Evolutionary conservation across 2,797 vertebrate species (phyloP).

Genomic region (Emydoidea blandingii): DNA sequence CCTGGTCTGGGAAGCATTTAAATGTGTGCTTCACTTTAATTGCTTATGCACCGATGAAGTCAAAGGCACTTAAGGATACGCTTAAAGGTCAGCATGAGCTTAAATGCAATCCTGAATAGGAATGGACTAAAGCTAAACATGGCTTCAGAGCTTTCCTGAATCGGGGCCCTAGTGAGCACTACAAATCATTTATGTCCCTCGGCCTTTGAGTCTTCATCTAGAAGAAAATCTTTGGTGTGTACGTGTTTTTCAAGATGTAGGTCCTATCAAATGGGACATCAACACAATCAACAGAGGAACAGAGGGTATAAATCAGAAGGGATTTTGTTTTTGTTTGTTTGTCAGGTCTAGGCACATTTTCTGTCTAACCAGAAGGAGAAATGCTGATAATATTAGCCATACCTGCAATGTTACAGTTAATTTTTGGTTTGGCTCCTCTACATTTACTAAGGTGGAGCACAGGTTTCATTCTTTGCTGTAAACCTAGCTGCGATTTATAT

Average conservation of each 20-base stretch:
- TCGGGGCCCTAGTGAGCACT: not conserved
- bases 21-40: not conserved
- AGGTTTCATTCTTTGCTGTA: not conserved
- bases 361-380: not conserved
- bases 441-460: not conserved
- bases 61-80: not conserved
- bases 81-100: not conserved
- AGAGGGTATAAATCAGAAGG: rapidly evolving
- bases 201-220: not conserved
- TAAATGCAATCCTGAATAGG: not conserved
- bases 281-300: not conserved
- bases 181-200: not conserved
- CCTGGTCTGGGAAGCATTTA: rapidly evolving
- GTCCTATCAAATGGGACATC: not conserved
- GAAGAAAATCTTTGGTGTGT: not conserved
- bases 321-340: not conserved
- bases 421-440: not conserved
- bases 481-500: not conserved
- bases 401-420: not conserved
- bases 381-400: not conserved
- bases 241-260: rapidly evolving
- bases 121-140: no score
- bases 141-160: not conserved
- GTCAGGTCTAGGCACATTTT: not conserved
- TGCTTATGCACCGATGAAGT: not conserved